Conservation (phyloP, 2,888 invertebrate species). For the Diaprepes abbreviatus region DNA sequence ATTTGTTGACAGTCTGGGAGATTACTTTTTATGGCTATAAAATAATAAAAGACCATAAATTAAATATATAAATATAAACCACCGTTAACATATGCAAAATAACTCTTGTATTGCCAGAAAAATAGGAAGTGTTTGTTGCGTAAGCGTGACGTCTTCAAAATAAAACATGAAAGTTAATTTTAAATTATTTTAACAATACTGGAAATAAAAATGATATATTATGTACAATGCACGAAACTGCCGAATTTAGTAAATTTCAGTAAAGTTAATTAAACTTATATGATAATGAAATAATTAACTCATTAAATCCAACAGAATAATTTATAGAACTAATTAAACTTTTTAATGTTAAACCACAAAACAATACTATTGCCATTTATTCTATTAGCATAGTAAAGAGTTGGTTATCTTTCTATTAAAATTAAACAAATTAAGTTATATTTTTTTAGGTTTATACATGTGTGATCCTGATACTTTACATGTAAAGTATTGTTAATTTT, state of each 20-base stretch:
- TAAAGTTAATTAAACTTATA: constrained; percentile 44
- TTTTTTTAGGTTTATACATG: background rate
- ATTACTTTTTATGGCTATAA: no score
- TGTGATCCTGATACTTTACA: no score
- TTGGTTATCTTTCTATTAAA: constrained; percentile 3
- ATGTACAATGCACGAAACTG: background rate
- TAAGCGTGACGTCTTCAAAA: no score
- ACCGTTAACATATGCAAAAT: no score
- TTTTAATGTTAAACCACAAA: constrained; percentile 34
- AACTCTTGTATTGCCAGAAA: no score
- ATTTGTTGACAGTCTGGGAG: no score
- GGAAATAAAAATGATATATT: background rate
- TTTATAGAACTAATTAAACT: constrained; percentile 35
- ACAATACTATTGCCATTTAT: constrained; percentile 22
- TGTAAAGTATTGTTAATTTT: no score
- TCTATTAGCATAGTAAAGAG: background rate
- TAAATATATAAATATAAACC: no score
- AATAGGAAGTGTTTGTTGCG: no score
- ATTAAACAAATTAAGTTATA: constrained; percentile 1
- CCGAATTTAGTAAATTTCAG: constrained; percentile 38
- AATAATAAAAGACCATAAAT: no score
- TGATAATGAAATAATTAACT: constrained; percentile 48
- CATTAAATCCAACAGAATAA: constrained; percentile 19
- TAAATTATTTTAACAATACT: background rate
- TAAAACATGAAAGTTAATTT: no score